phyloP scores from a whole-genome alignment of 2,888 invertebrate genomes.

The Xylophagus ater region DNA sequence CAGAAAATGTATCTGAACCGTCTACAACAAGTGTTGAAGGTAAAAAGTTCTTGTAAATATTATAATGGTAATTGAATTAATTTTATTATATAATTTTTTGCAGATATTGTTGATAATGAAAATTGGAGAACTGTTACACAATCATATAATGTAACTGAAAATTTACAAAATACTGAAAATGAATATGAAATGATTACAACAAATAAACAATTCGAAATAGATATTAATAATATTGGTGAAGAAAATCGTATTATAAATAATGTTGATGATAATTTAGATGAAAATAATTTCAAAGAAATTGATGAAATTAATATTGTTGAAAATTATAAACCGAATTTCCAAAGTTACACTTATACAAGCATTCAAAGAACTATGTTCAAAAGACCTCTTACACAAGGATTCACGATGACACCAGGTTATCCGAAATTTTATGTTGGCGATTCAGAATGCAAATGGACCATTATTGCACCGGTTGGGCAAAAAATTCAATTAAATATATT shows the following conservation, averaged over 20 bases:
- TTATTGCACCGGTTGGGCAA: conserved; percentile 51
- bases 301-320: conserved; percentile 8
- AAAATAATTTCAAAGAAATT: conserved; percentile 8
- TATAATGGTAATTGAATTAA: no score
- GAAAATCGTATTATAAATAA: no score
- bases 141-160: no score
- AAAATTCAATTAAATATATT: conserved; percentile 52
- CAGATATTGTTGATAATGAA: no score
- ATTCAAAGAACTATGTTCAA: conserved; percentile 21
- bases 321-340: neutral
- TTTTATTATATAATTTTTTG: no score
- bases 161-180: neutral
- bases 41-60: no score
- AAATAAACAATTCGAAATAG: no score
- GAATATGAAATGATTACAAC: no score
- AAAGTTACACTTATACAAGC: conserved; percentile 13
- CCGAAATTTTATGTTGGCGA: conserved; percentile 62
- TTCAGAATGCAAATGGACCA: conserved; percentile 53
- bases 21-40: neutral
- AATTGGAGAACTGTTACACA: no score
- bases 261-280: conserved; percentile 8
- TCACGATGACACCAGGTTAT: conserved; percentile 61
- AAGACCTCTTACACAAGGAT: conserved; percentile 41
- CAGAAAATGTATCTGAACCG: neutral
- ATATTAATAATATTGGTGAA: no score